A percentile compares a stretch with the other conserved stretches of the same genome.
These are phyloP conservation scores for Sebastes trivittatus DNA, from an alignment of 2,797 vertebrate genomes.

Conservation along the genomic window DNA sequence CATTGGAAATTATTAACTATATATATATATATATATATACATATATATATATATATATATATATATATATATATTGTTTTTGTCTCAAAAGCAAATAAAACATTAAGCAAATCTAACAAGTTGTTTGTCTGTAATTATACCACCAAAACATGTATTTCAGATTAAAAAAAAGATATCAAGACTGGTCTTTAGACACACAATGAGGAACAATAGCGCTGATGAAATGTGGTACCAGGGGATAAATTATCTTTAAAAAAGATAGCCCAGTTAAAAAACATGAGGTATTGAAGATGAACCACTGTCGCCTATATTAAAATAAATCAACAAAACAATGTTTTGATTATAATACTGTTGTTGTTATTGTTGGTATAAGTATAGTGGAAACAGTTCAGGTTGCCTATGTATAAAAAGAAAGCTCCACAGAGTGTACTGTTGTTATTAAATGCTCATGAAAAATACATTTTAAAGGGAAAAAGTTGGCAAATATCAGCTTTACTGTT, in stretches of 20 bases:
- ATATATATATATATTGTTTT: not conserved
- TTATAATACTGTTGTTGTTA: not conserved
- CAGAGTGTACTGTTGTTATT: not conserved
- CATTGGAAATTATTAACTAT: no score
- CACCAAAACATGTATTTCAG: not conserved
- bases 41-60: no score
- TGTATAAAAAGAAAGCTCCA: not conserved
- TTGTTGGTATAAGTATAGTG: not conserved
- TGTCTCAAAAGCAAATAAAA: slow-evolving; percentile 26
- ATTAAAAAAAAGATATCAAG: not conserved
- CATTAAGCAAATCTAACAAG: not conserved
- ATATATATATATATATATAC: no score
- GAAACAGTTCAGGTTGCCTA: not conserved
- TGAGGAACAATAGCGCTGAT: no score
- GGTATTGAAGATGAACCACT: no score
- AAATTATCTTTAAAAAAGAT: no score
- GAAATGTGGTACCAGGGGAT: no score
- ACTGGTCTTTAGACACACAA: no score
- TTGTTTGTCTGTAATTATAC: not conserved
- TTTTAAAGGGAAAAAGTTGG: not conserved
- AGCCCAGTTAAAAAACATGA: no score
- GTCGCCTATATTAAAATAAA: no score
- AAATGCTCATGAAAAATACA: not conserved
- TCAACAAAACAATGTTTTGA: not conserved
- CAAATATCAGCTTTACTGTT: not conserved